Evolutionary conservation across 2,113 vertebrate species (phyloP), one percentile per base, ranked within the genome.

Genomic region (Amazona guildingii): DNA sequence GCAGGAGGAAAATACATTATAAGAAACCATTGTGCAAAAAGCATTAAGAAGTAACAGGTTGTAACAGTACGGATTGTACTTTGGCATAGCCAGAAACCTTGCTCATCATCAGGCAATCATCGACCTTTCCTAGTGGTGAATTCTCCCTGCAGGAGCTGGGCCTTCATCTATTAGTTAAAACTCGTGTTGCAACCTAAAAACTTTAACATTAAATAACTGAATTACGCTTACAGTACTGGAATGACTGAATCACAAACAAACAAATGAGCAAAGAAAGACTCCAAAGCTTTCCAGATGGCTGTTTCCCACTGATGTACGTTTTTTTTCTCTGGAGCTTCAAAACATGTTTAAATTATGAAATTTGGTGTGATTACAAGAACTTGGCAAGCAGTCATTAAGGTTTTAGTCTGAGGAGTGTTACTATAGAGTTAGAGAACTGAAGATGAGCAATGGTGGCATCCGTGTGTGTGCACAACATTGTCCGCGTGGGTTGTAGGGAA

Each of bases 201-300:
- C 68, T 92, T 94, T 33, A 80, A 80, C 83, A 79, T 54, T 61
- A 93, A 96, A 88, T 88, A 95, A 92, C 67, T 80, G 66, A 91
- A 88, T 79, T 84, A 83, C 19, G 44, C 64, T 75, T 75, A 49
- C 13, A 79, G 74, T 76, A 89, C 59, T 76, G 77, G 61, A 95
- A 88, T 33, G 86, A 85, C 78, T 96, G 93, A 94, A 86, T 88
- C 10, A 17, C 89, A 96, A 97, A 97, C 84, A 97, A 97, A 96
- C 90, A 96, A 94, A 93, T 87, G 91, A 96, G 91, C 91, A 95
- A 94, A 96, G 96, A 94, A 77, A 91, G 77, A 82, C 64, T 95
- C 86, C 66, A 54, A 84, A 96, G 83, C 81, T 92, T 95, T 96
- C 95, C 96, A 96, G 96, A 96, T 96, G 94, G 94, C 88, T 96